Evolutionary conservation across 2,113 vertebrate species (phyloP).

Genomic region (Hylia prasina): DNA sequence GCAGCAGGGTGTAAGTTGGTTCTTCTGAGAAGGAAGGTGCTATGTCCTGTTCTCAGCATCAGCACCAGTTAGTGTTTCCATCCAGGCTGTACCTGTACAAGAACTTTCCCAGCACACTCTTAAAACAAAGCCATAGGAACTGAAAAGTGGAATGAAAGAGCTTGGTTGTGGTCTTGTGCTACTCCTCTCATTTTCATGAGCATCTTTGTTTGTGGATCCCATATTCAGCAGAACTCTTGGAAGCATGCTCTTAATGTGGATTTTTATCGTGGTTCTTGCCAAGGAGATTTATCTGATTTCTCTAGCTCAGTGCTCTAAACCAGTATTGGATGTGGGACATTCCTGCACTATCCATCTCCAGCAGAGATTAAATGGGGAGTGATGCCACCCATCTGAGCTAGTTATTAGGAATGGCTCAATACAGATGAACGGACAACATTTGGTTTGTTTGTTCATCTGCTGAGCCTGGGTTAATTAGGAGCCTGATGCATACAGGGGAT

Average conservation of each 20-base stretch:
- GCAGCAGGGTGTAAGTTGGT: background rate
- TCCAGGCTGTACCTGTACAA: background rate
- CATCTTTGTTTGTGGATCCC: background rate
- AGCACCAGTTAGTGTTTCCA: background rate
- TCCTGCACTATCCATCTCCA: background rate
- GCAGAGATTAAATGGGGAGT: background rate
- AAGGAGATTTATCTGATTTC: background rate
- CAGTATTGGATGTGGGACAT: background rate
- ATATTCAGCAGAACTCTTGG: background rate
- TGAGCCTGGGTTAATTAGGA: constrained; percentile 18
- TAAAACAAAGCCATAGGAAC: background rate
- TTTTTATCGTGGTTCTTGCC: background rate
- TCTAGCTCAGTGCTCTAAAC: background rate
- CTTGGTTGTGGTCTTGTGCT: background rate
- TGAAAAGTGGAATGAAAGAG: background rate
- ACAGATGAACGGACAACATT: background rate
- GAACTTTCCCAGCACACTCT: background rate
- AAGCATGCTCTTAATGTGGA: background rate
- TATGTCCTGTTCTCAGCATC: background rate
- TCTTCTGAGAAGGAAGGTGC: background rate
- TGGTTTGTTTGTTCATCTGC: background rate
- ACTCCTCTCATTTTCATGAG: background rate
- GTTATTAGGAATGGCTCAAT: background rate
- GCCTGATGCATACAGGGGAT: background rate
- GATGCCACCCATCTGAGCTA: background rate